These are phyloP conservation scores for Nephrotoma flavescens DNA, from an alignment of 2,888 invertebrate species.

Conservation along the genomic window DNA sequence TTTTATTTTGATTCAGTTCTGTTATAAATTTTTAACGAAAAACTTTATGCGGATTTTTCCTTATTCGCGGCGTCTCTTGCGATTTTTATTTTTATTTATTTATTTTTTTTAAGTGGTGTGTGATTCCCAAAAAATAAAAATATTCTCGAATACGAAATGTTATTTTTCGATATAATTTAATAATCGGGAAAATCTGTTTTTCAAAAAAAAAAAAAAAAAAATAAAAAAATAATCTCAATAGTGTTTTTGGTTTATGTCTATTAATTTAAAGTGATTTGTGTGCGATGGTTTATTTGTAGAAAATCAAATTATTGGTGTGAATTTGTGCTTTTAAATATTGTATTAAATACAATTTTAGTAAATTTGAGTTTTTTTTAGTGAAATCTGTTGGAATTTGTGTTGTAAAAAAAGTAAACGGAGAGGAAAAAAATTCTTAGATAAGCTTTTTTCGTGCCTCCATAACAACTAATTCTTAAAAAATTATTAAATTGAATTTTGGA, in stretches of 20 bases:
- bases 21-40: not conserved
- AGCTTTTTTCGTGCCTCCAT: not conserved
- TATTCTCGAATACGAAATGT: not conserved
- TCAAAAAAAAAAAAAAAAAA: not conserved
- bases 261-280: not conserved
- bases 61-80: not conserved
- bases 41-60: not conserved
- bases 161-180: not conserved
- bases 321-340: not conserved
- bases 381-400: not conserved
- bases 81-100: not conserved
- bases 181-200: not conserved
- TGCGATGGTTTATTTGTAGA: not conserved
- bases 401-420: not conserved
- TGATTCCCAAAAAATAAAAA: not conserved
- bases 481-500: not conserved
- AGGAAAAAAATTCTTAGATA: not conserved
- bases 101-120: not conserved
- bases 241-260: not conserved
- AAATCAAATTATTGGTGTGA: not conserved
- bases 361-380: not conserved
- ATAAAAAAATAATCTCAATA: not conserved
- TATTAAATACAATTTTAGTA: not conserved
- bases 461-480: not conserved
- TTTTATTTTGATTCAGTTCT: not conserved